These are phyloP conservation scores for Xiphophorus couchianus DNA, from an alignment of 2,113 vertebrate genomes.

Conservation along the genomic window DNA sequence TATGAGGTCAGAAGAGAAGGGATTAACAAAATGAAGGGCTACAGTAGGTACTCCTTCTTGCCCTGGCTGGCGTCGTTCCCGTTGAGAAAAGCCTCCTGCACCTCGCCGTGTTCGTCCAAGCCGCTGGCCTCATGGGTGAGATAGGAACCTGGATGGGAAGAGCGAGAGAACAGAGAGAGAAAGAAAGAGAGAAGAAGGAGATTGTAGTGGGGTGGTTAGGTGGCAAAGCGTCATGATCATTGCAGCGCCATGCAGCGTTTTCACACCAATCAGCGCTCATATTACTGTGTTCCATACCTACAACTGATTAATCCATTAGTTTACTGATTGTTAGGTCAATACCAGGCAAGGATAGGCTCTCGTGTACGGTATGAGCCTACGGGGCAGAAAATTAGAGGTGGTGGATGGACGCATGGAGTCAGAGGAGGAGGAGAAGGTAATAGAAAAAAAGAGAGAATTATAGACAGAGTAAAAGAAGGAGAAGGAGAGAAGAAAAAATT, in stretches of 20 bases:
- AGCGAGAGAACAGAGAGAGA: conserved; percentile 26
- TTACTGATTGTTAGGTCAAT: conserved; percentile 75
- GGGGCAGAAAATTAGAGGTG: conserved; percentile 42
- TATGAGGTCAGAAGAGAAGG: conserved; percentile 62
- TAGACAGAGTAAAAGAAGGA: conserved; percentile 28
- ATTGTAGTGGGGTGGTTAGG: conserved; percentile 71
- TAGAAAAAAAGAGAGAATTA: conserved; percentile 5
- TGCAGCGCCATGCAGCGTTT: conserved; percentile 61
- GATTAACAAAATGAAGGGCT: conserved; percentile 60
- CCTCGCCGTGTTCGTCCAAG: conserved; percentile 92
- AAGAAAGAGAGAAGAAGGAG: conserved; percentile 37
- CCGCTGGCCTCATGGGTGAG: conserved; percentile 94
- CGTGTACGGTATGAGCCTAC: conserved; percentile 76
- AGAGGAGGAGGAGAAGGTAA: conserved; percentile 19
- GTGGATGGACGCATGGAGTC: conserved; percentile 42
- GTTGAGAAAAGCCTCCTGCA: conserved; percentile 93
- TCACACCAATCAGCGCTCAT: conserved; percentile 52
- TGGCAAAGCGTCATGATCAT: conserved; percentile 63
- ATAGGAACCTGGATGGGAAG: conserved; percentile 84
- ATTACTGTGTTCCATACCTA: conserved; percentile 66
- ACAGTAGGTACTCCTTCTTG: conserved; percentile 96
- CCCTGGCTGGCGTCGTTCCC: conserved; percentile 90
- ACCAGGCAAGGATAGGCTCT: conserved; percentile 79
- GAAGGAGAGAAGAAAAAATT: conserved; percentile 42
- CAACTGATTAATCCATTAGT: conserved; percentile 76